Conservation (phyloP, 1,140 invertebrate genomes). For the Xylocopa sonorina region DNA sequence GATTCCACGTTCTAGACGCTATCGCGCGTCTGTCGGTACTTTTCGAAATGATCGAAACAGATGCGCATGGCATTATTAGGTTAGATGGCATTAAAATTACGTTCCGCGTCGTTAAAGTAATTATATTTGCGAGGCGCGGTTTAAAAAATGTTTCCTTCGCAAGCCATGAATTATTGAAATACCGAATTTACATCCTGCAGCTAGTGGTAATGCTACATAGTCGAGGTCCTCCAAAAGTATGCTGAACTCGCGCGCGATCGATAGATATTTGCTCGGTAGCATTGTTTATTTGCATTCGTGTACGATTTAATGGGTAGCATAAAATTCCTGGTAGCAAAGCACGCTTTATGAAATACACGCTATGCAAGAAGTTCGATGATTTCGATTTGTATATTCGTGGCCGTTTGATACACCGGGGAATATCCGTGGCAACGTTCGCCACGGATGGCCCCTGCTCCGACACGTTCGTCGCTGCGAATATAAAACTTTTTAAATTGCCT, state of each 20-base stretch:
- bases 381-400: not conserved
- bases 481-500: constrained; percentile 26
- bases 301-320: not conserved
- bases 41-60: too few relatives aligned
- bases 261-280: too few relatives aligned
- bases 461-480: not conserved
- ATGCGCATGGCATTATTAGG: too few relatives aligned
- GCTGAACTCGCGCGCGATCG: not conserved
- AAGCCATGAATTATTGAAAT: too few relatives aligned
- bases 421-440: not conserved
- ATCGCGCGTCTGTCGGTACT: too few relatives aligned
- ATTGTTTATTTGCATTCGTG: not conserved
- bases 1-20: too few relatives aligned
- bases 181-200: too few relatives aligned
- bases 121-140: too few relatives aligned
- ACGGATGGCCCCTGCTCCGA: not conserved
- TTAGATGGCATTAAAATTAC: too few relatives aligned
- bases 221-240: not conserved
- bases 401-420: not conserved
- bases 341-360: not conserved
- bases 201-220: not conserved
- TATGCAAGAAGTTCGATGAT: constrained; percentile 11
- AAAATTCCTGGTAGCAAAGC: not conserved
- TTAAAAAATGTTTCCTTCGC: too few relatives aligned
- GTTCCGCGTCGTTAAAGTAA: too few relatives aligned